phyloP scores from a whole-genome alignment of 2,797 vertebrate genomes.

The Artibeus lituratus region DNA sequence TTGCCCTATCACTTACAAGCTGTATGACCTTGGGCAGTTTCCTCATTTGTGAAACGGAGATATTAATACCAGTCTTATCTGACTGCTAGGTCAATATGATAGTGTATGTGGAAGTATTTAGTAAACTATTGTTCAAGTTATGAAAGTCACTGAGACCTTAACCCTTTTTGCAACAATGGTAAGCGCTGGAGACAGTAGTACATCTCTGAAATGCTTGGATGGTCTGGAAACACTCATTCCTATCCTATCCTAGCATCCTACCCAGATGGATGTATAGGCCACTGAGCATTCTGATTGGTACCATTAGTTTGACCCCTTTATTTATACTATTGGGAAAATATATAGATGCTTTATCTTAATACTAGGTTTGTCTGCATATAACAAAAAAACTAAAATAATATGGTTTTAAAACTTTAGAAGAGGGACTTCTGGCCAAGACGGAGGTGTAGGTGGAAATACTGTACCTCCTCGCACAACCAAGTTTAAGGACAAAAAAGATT shows the following conservation, averaged over 20 bases:
- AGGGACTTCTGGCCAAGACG: no score
- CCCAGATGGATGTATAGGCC: neutral
- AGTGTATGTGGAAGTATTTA: conserved; percentile 24
- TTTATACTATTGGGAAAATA: conserved; percentile 37
- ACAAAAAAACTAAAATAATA: conserved; percentile 21
- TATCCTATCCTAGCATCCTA: neutral
- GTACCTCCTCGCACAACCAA: no score
- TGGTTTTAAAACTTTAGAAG: neutral
- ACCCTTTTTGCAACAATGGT: neutral
- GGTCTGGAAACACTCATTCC: neutral
- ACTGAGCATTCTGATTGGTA: neutral
- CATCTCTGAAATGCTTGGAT: neutral
- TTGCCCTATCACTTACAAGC: neutral
- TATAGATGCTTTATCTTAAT: neutral
- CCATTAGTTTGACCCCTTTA: neutral
- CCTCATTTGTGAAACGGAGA: conserved; percentile 38
- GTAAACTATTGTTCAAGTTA: conserved; percentile 15
- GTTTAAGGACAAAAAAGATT: no score
- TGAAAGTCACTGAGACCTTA: conserved; percentile 5
- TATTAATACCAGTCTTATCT: conserved; percentile 18
- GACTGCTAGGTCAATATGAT: conserved; percentile 26
- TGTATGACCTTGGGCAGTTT: conserved; percentile 27
- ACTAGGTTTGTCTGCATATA: neutral
- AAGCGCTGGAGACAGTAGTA: neutral
- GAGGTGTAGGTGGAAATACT: no score